These are phyloP conservation scores for Augochlora pura DNA, from an alignment of 1,140 invertebrate species.

Conservation along the genomic window DNA sequence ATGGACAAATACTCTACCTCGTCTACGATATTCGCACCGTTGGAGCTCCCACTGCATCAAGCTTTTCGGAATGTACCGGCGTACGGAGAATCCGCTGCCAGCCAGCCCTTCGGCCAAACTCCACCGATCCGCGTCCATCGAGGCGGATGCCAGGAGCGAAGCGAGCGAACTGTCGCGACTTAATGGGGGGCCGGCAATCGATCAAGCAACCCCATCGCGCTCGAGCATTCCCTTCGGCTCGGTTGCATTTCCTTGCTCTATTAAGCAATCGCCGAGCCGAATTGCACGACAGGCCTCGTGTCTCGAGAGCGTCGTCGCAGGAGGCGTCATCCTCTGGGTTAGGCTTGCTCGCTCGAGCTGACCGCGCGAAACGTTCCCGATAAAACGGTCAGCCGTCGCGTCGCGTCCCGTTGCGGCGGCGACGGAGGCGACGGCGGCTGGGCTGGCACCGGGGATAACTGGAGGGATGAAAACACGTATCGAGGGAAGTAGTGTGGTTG, in stretches of 20 bases:
- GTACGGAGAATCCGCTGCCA: no score
- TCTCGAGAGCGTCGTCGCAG: background rate
- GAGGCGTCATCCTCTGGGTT: conserved; percentile 37
- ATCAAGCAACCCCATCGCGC: conserved; percentile 15
- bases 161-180: background rate
- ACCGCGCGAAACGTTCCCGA: conserved; percentile 41
- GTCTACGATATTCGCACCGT: no score
- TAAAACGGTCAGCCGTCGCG: conserved; percentile 39
- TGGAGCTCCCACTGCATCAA: no score
- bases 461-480: background rate
- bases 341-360: conserved; percentile 22
- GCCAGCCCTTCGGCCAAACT: no score
- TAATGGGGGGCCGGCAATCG: conserved; percentile 53
- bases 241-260: conserved; percentile 42
- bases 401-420: background rate
- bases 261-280: conserved; percentile 26
- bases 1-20: no score
- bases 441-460: no score
- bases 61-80: no score
- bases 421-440: background rate
- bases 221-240: conserved; percentile 20
- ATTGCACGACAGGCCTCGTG: conserved; percentile 2
- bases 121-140: conserved; percentile 19
- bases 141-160: background rate
- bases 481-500: conserved; percentile 35